Conservation (phyloP, 2,888 invertebrate species). For the Pandemis heparana region DNA sequence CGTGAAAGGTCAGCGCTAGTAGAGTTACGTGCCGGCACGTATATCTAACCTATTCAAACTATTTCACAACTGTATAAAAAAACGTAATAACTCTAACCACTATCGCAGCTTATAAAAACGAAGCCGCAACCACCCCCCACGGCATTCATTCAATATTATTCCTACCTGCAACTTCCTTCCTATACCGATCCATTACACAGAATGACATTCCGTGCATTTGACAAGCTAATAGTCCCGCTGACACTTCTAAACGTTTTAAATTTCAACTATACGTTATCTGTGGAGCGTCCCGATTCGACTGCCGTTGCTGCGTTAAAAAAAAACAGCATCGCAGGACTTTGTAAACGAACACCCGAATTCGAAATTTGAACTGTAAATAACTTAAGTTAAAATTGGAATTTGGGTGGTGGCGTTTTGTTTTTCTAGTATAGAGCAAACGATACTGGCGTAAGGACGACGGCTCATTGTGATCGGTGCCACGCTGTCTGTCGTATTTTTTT, state of each 20-base stretch:
- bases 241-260: constrained; percentile 58
- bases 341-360: background rate
- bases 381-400: constrained; percentile 11
- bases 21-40: too few relatives aligned
- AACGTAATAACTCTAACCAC: constrained; percentile 16
- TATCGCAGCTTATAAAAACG: constrained; percentile 26
- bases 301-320: constrained; percentile 14
- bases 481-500: constrained; percentile 69
- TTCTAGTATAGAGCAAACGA: constrained; percentile 59
- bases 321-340: constrained; percentile 28
- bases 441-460: constrained; percentile 59
- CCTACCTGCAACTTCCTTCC: constrained; percentile 85
- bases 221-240: constrained; percentile 77
- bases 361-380: constrained; percentile 12
- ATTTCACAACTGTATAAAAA: background rate
- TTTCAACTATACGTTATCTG: constrained; percentile 40
- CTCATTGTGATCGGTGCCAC: constrained; percentile 76
- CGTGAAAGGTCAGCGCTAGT: too few relatives aligned
- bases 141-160: constrained; percentile 59
- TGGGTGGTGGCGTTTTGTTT: constrained; percentile 48
- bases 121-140: constrained; percentile 34
- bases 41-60: background rate
- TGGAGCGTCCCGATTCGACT: constrained; percentile 43
- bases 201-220: constrained; percentile 79
- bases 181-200: constrained; percentile 78